Percentiles rank a stretch among this genome's conserved stretches.
Conservation (phyloP, 2,113 vertebrate species). For the Mesitornis unicolor region DNA sequence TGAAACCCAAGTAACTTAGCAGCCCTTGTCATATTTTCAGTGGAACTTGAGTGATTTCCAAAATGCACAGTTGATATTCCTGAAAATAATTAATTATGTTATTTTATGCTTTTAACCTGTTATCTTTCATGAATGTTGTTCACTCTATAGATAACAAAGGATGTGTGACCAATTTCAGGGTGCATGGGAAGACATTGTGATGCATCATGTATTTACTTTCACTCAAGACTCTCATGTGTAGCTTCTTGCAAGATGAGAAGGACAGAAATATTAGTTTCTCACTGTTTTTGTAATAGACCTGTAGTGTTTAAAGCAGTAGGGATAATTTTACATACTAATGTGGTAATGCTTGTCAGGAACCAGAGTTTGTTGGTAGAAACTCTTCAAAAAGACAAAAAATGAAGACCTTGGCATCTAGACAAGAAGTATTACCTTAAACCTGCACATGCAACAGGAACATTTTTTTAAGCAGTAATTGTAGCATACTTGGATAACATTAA, state of each 20-base stretch:
- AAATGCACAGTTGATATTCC: neutral
- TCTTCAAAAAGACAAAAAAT: neutral
- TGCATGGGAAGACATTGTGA: neutral
- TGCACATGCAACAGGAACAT: neutral
- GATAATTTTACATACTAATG: neutral
- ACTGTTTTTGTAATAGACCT: neutral
- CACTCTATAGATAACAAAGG: neutral
- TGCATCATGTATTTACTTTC: neutral
- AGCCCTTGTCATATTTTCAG: neutral
- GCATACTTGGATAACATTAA: neutral
- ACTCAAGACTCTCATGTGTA: neutral
- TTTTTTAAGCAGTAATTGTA: neutral
- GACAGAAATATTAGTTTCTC: too few relatives aligned
- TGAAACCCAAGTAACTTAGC: neutral
- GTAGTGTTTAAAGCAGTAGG: neutral
- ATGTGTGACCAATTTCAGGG: neutral
- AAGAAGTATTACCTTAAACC: neutral
- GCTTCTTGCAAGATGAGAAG: neutral
- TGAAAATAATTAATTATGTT: neutral
- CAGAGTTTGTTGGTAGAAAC: neutral
- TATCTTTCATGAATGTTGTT: neutral
- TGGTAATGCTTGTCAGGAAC: neutral
- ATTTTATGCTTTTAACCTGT: neutral
- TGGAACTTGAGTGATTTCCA: neutral
- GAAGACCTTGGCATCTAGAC: neutral